Evolutionary conservation across 2,113 vertebrate species (phyloP).

Genomic region (Collichthys lucidus): DNA sequence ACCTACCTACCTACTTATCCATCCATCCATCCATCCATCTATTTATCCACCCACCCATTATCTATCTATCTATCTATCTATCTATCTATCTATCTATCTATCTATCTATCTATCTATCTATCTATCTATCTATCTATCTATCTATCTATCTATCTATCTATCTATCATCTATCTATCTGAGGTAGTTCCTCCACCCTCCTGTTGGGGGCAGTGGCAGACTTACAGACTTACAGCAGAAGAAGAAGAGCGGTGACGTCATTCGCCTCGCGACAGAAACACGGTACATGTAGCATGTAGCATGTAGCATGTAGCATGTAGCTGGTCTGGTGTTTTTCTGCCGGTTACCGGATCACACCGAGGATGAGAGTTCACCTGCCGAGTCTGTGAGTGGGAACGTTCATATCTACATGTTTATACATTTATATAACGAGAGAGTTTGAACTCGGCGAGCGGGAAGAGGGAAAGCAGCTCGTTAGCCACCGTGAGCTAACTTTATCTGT

Average conservation of each 20-base stretch:
- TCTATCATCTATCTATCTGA: too few species aligned
- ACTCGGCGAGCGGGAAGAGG: neutral
- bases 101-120: too few species aligned
- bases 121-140: too few species aligned
- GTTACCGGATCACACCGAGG: neutral
- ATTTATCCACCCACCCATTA: too few species aligned
- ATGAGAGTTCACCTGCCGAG: neutral
- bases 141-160: too few species aligned
- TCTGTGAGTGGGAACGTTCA: slow-evolving; percentile 10
- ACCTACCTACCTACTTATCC: too few species aligned
- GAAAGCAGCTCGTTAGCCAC: neutral
- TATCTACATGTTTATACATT: neutral
- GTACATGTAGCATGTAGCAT: slow-evolving; percentile 7
- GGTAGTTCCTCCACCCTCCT: neutral
- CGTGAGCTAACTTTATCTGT: slow-evolving; percentile 6
- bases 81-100: too few species aligned
- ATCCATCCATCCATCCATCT: too few species aligned
- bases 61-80: too few species aligned
- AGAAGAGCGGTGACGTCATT: neutral
- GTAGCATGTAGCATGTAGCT: neutral
- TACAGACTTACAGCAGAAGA: neutral
- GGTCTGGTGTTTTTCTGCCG: too few species aligned
- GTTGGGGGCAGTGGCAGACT: neutral
- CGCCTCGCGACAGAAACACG: slow-evolving; percentile 32
- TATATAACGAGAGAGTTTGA: too few species aligned